Conservation (phyloP, 2,113 vertebrate species). For the Chaetodon auriga region DNA sequence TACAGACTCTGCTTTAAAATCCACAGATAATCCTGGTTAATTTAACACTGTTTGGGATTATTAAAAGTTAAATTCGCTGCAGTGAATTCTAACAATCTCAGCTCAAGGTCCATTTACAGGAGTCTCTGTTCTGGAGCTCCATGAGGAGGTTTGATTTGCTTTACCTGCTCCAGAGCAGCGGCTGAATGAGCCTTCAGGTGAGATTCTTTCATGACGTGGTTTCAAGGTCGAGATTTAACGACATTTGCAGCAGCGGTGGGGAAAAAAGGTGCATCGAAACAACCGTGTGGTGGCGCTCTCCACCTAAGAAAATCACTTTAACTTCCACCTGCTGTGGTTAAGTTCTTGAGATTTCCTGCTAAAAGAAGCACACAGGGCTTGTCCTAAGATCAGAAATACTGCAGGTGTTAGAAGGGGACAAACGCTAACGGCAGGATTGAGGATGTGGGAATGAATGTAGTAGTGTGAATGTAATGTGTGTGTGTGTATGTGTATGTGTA, state of each 20-base stretch:
- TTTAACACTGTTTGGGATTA: not conserved
- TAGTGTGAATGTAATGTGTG: not conserved
- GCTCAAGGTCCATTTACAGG: not conserved
- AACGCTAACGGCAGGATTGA: not conserved
- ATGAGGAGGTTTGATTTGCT: too few species aligned
- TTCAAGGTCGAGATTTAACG: not conserved
- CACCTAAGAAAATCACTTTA: not conserved
- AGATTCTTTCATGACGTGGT: not conserved
- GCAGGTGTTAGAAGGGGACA: not conserved
- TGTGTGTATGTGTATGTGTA: conserved; percentile 9
- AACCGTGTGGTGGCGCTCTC: not conserved
- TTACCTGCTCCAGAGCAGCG: not conserved
- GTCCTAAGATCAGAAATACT: not conserved
- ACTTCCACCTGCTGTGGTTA: not conserved
- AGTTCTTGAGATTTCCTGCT: too few species aligned
- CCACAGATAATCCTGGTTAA: not conserved
- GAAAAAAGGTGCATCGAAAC: not conserved
- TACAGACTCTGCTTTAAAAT: not conserved
- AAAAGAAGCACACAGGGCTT: too few species aligned
- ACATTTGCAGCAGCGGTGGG: not conserved
- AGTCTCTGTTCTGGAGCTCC: not conserved
- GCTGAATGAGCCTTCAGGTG: not conserved
- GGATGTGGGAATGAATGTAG: not conserved
- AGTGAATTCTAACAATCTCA: not conserved
- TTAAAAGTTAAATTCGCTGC: not conserved